Percentiles rank a stretch among this genome's conserved stretches.
Conservation (phyloP, 1,140 invertebrate species). For the Epicauta chinensis region DNA sequence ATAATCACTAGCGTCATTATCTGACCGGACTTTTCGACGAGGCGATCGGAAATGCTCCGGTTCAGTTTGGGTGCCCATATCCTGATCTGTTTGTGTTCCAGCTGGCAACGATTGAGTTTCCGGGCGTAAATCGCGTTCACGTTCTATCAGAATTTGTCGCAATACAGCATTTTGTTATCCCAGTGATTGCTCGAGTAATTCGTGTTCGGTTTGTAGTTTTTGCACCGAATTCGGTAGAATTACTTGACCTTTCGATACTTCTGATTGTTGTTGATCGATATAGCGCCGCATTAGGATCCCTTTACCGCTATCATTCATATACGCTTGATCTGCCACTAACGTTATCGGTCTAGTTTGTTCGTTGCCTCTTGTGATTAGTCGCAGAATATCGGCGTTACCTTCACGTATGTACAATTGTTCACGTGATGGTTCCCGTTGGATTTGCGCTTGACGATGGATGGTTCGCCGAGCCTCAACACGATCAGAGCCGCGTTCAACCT, state of each 20-base stretch:
- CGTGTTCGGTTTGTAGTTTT: conserved; percentile 40
- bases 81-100: conserved; percentile 70
- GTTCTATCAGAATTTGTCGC: conserved; percentile 62
- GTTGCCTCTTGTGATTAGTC: conserved; percentile 63
- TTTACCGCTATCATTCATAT: conserved; percentile 64
- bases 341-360: conserved; percentile 38
- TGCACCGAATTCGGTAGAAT: conserved; percentile 33
- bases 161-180: conserved; percentile 66
- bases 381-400: conserved; percentile 73
- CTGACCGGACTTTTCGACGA: conserved; percentile 61
- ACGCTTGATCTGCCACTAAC: conserved; percentile 46
- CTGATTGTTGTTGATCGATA: conserved; percentile 66
- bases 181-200: conserved; percentile 58
- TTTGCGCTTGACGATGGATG: conserved; percentile 19
- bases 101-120: conserved; percentile 79
- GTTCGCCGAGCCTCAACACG: conserved; percentile 31
- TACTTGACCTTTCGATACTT: conserved; percentile 32
- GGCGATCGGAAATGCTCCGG: conserved; percentile 44
- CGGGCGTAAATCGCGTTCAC: conserved; percentile 57
- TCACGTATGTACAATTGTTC: conserved; percentile 74
- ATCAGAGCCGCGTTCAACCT: conserved; percentile 70
- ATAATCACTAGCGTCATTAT: conserved; percentile 57
- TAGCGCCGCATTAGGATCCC: conserved; percentile 72
- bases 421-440: conserved; percentile 40
- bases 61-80: conserved; percentile 71